Conservation (phyloP, 2,113 vertebrate genomes). For the Acanthisitta chloris region DNA sequence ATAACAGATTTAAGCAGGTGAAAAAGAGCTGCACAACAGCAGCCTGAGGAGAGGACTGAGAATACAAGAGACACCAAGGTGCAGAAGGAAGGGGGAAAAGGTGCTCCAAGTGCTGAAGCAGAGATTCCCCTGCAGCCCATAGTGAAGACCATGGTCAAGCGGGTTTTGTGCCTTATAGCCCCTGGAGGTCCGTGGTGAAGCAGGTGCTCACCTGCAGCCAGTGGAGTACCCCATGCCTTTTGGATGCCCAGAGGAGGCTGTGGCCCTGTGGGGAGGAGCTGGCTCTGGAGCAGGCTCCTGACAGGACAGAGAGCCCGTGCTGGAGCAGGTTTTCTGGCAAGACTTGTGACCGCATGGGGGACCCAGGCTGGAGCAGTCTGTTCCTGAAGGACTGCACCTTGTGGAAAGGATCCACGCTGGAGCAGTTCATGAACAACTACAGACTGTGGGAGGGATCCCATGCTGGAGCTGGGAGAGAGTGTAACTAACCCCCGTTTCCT, state of each 20-base stretch:
- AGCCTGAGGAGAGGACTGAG: background rate
- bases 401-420: accelerated
- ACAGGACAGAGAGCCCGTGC: accelerated
- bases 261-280: accelerated
- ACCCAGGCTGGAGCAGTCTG: accelerated
- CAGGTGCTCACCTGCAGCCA: background rate
- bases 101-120: accelerated
- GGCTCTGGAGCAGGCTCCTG: background rate
- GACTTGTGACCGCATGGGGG: background rate
- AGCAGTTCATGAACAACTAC: background rate
- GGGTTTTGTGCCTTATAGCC: background rate
- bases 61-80: background rate
- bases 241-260: background rate
- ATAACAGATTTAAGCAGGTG: background rate
- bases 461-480: background rate
- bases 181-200: background rate
- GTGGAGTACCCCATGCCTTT: background rate
- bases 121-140: accelerated
- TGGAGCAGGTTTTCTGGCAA: background rate
- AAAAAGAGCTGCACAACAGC: background rate
- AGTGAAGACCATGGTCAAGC: background rate
- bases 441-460: accelerated
- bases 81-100: background rate
- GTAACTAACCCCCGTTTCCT: background rate
- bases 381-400: background rate